Evolutionary conservation across 2,113 vertebrate genomes (phyloP).

Genomic region (Gobius niger): DNA sequence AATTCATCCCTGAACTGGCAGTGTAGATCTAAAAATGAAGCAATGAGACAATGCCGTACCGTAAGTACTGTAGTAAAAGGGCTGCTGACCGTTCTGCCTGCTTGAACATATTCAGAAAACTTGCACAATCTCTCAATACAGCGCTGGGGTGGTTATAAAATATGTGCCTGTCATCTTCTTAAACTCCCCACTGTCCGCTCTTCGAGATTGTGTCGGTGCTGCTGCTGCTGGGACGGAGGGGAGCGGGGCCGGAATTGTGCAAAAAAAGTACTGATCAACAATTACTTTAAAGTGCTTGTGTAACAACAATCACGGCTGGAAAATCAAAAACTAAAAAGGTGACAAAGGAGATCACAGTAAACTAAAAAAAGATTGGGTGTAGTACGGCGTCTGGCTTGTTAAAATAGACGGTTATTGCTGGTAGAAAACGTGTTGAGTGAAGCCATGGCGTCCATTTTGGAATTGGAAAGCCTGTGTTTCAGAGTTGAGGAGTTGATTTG

Average conservation of each 20-base stretch:
- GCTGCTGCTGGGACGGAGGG: background rate
- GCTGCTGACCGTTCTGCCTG: constrained; percentile 26
- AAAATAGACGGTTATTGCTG: constrained; percentile 28
- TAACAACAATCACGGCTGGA: constrained; percentile 64
- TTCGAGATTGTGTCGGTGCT: background rate
- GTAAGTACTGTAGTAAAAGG: background rate
- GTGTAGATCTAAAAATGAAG: background rate
- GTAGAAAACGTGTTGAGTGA: constrained; percentile 14
- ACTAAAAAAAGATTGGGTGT: constrained; percentile 21
- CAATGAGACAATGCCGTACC: background rate
- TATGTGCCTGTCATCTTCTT: constrained; percentile 40
- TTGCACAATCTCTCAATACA: constrained; percentile 10
- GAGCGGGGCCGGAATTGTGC: constrained; percentile 51
- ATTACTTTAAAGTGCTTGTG: constrained; percentile 76
- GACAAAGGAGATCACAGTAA: constrained; percentile 29
- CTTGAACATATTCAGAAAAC: constrained; percentile 4
- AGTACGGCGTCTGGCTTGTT: constrained; percentile 30
- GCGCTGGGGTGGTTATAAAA: constrained; percentile 4
- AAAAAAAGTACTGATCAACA: constrained; percentile 58
- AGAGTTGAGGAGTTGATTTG: background rate
- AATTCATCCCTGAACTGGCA: no score
- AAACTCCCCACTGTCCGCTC: background rate
- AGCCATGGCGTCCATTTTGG: constrained; percentile 4
- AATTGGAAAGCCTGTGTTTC: background rate
- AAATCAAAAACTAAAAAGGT: constrained; percentile 29